phyloP scores from a whole-genome alignment of 2,797 vertebrate species.

The Pachyuromys duprasi region DNA sequence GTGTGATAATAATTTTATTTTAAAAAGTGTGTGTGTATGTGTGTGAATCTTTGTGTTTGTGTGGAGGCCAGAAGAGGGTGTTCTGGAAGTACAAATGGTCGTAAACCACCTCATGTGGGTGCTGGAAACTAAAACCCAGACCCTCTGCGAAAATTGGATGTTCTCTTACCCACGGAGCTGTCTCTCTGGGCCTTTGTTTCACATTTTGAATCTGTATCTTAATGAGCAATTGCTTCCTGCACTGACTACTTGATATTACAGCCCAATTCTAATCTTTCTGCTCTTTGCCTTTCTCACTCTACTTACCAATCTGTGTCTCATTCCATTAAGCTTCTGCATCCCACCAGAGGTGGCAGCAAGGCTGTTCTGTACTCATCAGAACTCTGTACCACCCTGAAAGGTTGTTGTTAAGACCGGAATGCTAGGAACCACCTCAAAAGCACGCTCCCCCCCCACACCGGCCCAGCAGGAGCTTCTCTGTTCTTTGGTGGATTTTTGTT shows the following conservation, averaged over 20 bases:
- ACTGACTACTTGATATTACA: background rate
- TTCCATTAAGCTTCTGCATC: background rate
- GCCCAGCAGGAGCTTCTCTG: background rate
- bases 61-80: background rate
- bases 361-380: background rate
- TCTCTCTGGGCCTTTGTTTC: background rate
- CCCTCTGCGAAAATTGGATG: background rate
- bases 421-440: background rate
- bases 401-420: background rate
- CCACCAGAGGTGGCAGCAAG: background rate
- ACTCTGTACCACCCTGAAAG: background rate
- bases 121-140: background rate
- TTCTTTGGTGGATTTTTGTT: background rate
- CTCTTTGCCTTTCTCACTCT: background rate
- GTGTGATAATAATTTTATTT: background rate
- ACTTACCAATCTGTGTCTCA: background rate
- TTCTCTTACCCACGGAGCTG: background rate
- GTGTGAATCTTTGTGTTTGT: background rate
- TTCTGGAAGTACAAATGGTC: background rate
- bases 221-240: background rate
- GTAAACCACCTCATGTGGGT: background rate
- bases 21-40: background rate
- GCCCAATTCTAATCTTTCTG: background rate
- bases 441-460: background rate
- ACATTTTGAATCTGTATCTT: background rate